phyloP scores from a whole-genome alignment of 2,113 vertebrate species.

The Paralichthys olivaceus region DNA sequence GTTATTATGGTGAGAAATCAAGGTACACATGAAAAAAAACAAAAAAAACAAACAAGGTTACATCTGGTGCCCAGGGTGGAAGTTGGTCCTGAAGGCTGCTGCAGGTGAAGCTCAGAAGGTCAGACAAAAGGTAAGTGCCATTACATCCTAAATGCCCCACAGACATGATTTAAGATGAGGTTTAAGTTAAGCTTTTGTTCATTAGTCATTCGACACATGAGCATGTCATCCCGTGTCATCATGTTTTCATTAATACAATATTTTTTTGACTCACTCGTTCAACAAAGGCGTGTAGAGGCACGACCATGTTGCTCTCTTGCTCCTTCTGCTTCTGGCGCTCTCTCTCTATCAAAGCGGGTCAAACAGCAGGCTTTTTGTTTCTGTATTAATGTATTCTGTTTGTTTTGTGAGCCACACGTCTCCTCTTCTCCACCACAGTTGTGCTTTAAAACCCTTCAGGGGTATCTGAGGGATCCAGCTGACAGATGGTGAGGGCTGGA shows the following conservation, averaged over 20 bases:
- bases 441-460: slow-evolving; percentile 33
- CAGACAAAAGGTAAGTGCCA: no score
- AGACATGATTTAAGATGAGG: no score
- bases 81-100: no score
- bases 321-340: slow-evolving; percentile 10
- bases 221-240: slow-evolving; percentile 10
- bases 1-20: no score
- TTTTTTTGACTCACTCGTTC: background rate
- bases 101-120: no score
- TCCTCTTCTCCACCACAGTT: slow-evolving; percentile 28
- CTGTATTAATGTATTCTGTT: slow-evolving; percentile 70
- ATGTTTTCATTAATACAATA: slow-evolving; percentile 4
- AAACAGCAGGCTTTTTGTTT: slow-evolving; percentile 59
- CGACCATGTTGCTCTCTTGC: background rate
- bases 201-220: background rate
- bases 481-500: slow-evolving; percentile 58
- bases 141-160: no score
- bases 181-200: no score
- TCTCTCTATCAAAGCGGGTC: slow-evolving; percentile 37
- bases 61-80: no score
- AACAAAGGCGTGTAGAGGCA: slow-evolving; percentile 8
- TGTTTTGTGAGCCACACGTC: slow-evolving; percentile 54
- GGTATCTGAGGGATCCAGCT: slow-evolving; percentile 37
- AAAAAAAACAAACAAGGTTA: no score
- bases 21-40: no score